Conservation (phyloP, 2,797 vertebrate species). For the Acanthurus leucopareius region DNA sequence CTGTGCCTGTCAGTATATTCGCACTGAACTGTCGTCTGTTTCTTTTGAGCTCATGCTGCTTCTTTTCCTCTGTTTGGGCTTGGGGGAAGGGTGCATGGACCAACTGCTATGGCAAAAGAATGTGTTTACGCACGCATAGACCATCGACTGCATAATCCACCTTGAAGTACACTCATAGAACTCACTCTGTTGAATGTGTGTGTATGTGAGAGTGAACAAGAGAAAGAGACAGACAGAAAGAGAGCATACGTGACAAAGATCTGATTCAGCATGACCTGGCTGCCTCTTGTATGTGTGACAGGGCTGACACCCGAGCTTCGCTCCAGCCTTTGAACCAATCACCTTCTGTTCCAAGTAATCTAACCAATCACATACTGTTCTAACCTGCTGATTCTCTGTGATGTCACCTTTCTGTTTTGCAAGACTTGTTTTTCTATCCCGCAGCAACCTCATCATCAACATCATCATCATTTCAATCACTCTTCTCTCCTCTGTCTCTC, state of each 20-base stretch:
- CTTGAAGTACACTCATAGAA: slow-evolving; percentile 59
- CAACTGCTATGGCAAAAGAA: slow-evolving; percentile 80
- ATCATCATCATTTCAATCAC: slow-evolving; percentile 57
- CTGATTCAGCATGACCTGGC: slow-evolving; percentile 77
- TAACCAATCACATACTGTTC: slow-evolving; percentile 66
- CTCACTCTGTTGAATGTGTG: slow-evolving; percentile 44
- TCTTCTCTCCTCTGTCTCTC: slow-evolving; percentile 38
- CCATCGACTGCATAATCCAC: slow-evolving; percentile 66
- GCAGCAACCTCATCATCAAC: slow-evolving; percentile 67
- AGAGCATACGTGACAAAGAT: slow-evolving; percentile 42
- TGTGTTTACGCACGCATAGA: slow-evolving; percentile 75
- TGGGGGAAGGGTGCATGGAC: slow-evolving; percentile 78
- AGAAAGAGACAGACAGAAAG: slow-evolving; percentile 17
- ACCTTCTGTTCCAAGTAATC: slow-evolving; percentile 66
- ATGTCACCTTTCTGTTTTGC: slow-evolving; percentile 68
- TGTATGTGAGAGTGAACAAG: slow-evolving; percentile 20
- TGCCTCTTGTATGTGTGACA: slow-evolving; percentile 65
- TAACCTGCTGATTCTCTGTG: slow-evolving; percentile 67
- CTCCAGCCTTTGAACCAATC: slow-evolving; percentile 62
- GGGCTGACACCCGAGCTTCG: slow-evolving; percentile 53
- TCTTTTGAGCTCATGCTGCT: slow-evolving; percentile 84
- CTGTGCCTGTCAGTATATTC: slow-evolving; percentile 66
- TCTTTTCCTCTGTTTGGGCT: slow-evolving; percentile 84
- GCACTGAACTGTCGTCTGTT: slow-evolving; percentile 67
- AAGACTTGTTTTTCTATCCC: slow-evolving; percentile 61